Evolutionary conservation across 2,113 vertebrate species (phyloP).

Genomic region (Falco punctatus): DNA sequence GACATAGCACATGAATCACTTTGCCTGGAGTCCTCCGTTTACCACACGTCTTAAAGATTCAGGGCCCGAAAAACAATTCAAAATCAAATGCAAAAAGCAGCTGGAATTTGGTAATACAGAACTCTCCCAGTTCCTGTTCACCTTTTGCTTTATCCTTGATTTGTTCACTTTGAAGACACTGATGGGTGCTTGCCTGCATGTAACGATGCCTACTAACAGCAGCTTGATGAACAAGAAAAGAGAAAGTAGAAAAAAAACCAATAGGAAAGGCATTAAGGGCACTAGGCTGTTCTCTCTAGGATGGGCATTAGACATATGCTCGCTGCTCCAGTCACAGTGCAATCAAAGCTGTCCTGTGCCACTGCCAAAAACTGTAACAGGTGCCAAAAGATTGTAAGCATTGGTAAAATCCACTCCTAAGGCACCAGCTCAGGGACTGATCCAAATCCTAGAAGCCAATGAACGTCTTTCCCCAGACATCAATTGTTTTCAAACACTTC

Average conservation of each 20-base stretch:
- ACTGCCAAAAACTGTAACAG: constrained; percentile 55
- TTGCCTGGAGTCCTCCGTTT: neutral
- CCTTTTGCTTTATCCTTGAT: neutral
- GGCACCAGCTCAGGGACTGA: constrained; percentile 6
- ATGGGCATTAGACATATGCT: constrained; percentile 21
- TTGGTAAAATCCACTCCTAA: constrained; percentile 21
- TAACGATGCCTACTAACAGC: neutral
- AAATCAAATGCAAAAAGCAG: neutral
- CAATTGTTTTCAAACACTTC: constrained; percentile 1
- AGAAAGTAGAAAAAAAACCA: neutral
- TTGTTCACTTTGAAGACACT: neutral
- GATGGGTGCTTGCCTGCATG: neutral
- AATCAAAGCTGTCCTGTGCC: constrained; percentile 38
- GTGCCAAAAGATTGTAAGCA: constrained; percentile 51
- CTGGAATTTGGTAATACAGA: neutral
- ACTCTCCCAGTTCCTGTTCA: neutral
- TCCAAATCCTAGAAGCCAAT: constrained; percentile 29
- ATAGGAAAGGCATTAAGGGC: neutral
- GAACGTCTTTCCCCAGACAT: neutral
- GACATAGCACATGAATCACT: neutral
- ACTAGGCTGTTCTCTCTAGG: neutral
- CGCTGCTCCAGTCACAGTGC: neutral
- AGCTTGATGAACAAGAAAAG: neutral
- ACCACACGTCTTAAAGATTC: neutral
- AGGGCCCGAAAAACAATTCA: neutral